phyloP scores from a whole-genome alignment of 1,140 invertebrate species.

The Hyles euphorbiae region DNA sequence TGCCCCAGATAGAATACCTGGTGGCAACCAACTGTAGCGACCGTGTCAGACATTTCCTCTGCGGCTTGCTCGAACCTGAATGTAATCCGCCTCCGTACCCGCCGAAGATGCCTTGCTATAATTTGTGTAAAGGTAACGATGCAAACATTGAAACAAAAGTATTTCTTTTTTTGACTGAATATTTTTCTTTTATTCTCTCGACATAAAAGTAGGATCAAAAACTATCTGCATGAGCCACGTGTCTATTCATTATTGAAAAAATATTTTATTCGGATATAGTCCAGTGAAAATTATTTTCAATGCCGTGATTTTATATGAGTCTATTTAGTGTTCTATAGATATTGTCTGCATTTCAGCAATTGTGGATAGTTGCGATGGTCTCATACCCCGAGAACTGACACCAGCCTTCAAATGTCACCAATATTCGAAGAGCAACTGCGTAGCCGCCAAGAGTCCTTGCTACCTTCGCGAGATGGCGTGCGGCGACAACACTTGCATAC shows the following conservation, averaged over 20 bases:
- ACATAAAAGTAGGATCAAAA: too few species aligned
- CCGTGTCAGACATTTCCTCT: conserved; percentile 78
- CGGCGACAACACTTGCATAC: conserved; percentile 79
- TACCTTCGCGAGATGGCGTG: conserved; percentile 78
- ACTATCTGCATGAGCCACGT: too few species aligned
- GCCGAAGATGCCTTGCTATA: conserved; percentile 78
- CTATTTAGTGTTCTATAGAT: too few species aligned
- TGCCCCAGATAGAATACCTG: conserved; percentile 76
- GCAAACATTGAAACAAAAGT: background rate
- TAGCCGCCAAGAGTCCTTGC: conserved; percentile 69
- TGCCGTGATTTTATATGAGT: too few species aligned
- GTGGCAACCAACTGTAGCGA: conserved; percentile 79
- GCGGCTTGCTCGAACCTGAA: conserved; percentile 80
- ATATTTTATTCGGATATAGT: too few species aligned
- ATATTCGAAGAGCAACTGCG: conserved; percentile 76
- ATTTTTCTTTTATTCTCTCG: too few species aligned
- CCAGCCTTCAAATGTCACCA: conserved; percentile 75
- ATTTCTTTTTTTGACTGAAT: too few species aligned
- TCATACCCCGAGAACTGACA: conserved; percentile 75
- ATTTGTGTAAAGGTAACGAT: conserved; percentile 79
- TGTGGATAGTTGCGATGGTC: conserved; percentile 78
- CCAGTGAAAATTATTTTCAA: too few species aligned
- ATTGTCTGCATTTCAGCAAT: conserved; percentile 37
- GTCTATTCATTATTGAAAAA: too few species aligned
- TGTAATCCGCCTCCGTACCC: conserved; percentile 77